A percentile compares a stretch with the other conserved stretches of the same genome.
Evolutionary conservation across 2,888 invertebrate genomes (phyloP).

Genomic region (Meiosimyza decipiens): DNA sequence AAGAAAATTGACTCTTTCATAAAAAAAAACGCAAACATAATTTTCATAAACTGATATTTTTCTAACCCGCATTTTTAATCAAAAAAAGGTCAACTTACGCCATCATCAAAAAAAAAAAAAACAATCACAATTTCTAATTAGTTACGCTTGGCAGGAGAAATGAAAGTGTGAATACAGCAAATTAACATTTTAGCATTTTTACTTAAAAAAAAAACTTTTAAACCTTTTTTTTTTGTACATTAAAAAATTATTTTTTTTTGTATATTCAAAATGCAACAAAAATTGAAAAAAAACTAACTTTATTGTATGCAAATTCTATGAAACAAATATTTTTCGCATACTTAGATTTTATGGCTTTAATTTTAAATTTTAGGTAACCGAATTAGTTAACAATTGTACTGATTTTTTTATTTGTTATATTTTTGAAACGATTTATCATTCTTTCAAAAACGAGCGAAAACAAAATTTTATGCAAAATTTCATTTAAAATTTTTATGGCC

Average conservation of each 20-base stretch:
- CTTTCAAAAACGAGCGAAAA: no score
- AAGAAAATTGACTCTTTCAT: no score
- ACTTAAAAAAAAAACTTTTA: no score
- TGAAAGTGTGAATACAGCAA: conserved; percentile 9
- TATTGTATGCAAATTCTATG: conserved; percentile 20
- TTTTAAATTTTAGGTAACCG: no score
- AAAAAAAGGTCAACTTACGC: neutral
- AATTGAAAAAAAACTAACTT: neutral
- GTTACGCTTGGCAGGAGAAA: conserved; percentile 15
- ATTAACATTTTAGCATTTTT: neutral
- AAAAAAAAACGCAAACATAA: no score
- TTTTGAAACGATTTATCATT: no score
- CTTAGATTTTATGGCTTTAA: no score
- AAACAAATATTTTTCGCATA: neutral
- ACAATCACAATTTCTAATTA: neutral
- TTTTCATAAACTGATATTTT: neutral
- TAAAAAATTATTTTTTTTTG: neutral
- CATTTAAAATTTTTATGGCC: no score
- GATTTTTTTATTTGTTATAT: no score
- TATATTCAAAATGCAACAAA: neutral
- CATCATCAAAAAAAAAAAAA: neutral
- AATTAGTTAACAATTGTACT: no score
- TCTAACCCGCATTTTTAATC: neutral
- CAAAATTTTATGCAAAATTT: no score
- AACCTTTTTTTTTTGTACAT: no score